Evolutionary conservation across 2,888 invertebrate genomes (phyloP), one percentile per base, ranked within the genome.

Genomic region (Spisula solida): DNA sequence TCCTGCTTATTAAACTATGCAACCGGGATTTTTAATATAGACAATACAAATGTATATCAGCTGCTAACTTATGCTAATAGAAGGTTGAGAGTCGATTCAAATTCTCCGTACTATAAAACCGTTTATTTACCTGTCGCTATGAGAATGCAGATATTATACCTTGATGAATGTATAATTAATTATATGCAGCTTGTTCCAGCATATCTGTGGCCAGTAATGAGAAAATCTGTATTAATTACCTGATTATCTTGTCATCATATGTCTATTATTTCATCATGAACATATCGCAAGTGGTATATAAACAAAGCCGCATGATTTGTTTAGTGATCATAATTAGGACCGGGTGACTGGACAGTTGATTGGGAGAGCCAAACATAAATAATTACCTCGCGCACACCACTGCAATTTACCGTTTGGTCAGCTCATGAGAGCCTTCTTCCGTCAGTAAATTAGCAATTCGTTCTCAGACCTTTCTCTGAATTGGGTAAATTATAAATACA

Each of bases 261-360:
- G 31, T 31, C 29, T 29, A 4, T 75, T 75, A 6, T 75, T 34
- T 16, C 75, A 75, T 16, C 75, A 16, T 31, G 31, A 34, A 18
- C 75, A 25, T 31, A 75, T 75, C 34, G 16, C 75, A 75, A 25
- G 75, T 75, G 75, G 31, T 75, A 18, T 75, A 75, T 75, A 75
- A 75, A 75, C 31, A 75, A 66, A n/a, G 14, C 34, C 75, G 29
- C 75, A 75, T 75, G n/a, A 75, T 75, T 75, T 75, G 34, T 75
- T 34, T 75, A 18, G 34, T 75, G 18, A 75, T 18, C 75, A 31
- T 75, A 31, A 75, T 75, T 31, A 75, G 14, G 18, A 75, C n/a
- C 60, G 60, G 60, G 6, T 66, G 25, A 5, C 60, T 66, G 60
- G 60, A 25, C 6, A 66, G 60, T 25, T 20, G n/a, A 12, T 25